phyloP scores from a whole-genome alignment of 2,113 vertebrate species.

The Upupa epops region DNA sequence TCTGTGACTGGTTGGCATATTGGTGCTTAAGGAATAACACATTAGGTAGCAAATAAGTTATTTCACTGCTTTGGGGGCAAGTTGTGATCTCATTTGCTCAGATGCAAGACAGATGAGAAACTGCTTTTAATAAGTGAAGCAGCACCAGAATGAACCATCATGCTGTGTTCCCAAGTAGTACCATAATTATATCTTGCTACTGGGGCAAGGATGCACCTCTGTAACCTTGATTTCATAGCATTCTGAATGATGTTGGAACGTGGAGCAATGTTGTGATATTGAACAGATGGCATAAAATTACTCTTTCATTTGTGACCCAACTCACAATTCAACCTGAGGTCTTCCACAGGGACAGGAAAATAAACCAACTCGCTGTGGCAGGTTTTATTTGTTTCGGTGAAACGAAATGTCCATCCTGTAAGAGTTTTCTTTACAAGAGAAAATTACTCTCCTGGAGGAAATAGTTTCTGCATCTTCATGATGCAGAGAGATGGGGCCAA shows the following conservation, averaged over 20 bases:
- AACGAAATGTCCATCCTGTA: neutral
- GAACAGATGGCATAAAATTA: conserved; percentile 26
- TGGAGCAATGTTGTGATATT: neutral
- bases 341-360: neutral
- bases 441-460: neutral
- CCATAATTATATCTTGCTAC: neutral
- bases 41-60: neutral
- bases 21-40: neutral
- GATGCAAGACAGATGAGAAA: neutral
- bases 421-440: neutral
- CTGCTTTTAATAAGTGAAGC: conserved; percentile 5
- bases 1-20: neutral
- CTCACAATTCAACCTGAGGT: neutral
- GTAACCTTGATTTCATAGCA: neutral
- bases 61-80: neutral
- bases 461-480: neutral
- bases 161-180: neutral
- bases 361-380: neutral
- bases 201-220: neutral
- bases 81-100: neutral
- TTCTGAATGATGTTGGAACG: neutral
- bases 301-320: conserved; percentile 4
- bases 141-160: neutral
- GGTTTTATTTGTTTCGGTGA: neutral
- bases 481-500: neutral